Evolutionary conservation across 2,888 invertebrate genomes (phyloP).

Genomic region (Patella pellucida): DNA sequence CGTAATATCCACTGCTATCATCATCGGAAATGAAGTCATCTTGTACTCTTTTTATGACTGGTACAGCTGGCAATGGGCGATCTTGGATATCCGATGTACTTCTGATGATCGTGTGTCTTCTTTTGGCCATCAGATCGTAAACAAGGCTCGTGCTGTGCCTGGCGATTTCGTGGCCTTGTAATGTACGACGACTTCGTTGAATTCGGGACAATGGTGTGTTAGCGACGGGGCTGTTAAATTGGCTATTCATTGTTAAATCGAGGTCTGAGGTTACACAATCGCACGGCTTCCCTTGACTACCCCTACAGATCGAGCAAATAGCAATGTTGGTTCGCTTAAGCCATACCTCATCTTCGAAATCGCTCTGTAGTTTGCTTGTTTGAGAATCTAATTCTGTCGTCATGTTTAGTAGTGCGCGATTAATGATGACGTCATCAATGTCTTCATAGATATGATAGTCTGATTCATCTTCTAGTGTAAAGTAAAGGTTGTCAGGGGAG

Average conservation of each 20-base stretch:
- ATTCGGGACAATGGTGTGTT: background rate
- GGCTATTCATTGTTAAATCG: background rate
- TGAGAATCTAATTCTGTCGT: background rate
- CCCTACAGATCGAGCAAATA: background rate
- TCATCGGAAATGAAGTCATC: background rate
- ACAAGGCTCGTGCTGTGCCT: background rate
- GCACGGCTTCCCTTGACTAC: background rate
- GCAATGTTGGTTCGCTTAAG: background rate
- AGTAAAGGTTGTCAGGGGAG: background rate
- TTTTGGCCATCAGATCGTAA: background rate
- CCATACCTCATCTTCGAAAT: background rate
- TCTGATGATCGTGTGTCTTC: background rate
- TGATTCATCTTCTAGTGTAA: background rate
- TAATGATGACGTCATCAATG: background rate
- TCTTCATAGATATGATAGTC: background rate
- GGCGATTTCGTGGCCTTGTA: background rate
- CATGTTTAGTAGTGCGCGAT: background rate
- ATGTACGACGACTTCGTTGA: background rate
- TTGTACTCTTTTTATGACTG: background rate
- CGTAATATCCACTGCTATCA: constrained; percentile 4
- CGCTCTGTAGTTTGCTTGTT: background rate
- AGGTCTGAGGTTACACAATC: background rate
- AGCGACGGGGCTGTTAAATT: background rate
- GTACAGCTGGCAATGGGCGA: background rate
- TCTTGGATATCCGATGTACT: background rate